Conservation (phyloP, 2,888 invertebrate genomes). For the Caenorhabditis sp. region DNA sequence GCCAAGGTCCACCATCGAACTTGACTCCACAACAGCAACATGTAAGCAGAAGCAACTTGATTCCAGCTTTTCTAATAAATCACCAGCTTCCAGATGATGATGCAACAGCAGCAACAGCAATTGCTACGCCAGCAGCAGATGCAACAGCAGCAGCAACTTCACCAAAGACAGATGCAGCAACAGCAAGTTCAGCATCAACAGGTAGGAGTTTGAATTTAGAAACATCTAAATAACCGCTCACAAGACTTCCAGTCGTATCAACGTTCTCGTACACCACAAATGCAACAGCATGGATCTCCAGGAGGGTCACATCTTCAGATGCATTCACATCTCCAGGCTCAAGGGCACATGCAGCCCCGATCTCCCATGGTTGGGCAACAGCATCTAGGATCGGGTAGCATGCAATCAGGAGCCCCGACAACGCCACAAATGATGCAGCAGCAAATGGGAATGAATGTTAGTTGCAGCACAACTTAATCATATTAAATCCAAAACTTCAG, state of each 20-base stretch:
- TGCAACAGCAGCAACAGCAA: slow-evolving; percentile 37
- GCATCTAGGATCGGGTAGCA: slow-evolving; percentile 21
- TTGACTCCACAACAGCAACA: slow-evolving; percentile 48
- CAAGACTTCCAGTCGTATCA: slow-evolving; percentile 23
- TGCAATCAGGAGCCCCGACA: slow-evolving; percentile 25
- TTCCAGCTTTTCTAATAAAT: not conserved
- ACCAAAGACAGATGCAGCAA: slow-evolving; percentile 26
- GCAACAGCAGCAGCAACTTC: slow-evolving; percentile 38
- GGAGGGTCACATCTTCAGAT: slow-evolving; percentile 39
- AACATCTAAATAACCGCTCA: not conserved
- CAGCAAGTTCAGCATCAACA: slow-evolving; percentile 23
- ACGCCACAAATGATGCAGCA: slow-evolving; percentile 62
- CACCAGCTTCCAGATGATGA: slow-evolving; percentile 16
- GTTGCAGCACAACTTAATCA: not conserved
- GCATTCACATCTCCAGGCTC: slow-evolving; percentile 49
- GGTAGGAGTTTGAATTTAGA: not conserved
- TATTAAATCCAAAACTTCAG: not conserved
- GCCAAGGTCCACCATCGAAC: slow-evolving; percentile 38
- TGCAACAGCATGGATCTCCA: slow-evolving; percentile 49
- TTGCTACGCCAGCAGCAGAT: slow-evolving; percentile 36
- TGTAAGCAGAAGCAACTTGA: not conserved
- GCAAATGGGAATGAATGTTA: slow-evolving; percentile 54
- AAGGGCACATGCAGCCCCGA: slow-evolving; percentile 39
- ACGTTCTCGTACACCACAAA: slow-evolving; percentile 44
- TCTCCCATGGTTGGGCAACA: slow-evolving; percentile 35